Evolutionary conservation across 1,140 invertebrate genomes (phyloP).

Genomic region (Antheraea mylitta): DNA sequence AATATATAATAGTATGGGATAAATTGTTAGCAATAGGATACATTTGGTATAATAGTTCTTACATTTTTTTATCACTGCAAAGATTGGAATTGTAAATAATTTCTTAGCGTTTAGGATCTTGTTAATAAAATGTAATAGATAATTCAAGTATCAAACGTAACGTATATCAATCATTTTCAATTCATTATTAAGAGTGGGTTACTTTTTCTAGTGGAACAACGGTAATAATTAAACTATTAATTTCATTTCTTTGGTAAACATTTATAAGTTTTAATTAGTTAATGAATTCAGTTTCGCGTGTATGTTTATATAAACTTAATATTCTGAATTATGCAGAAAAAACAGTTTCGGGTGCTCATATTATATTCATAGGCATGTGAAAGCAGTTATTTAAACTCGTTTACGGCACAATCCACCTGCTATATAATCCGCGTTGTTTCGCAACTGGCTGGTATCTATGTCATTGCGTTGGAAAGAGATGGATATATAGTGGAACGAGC

Average conservation of each 20-base stretch:
- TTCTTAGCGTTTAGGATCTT: too few species aligned
- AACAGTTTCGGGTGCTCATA: background rate
- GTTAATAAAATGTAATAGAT: too few species aligned
- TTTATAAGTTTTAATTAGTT: background rate
- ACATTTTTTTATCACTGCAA: too few species aligned
- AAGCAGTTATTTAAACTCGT: constrained; percentile 74
- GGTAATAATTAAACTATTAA: background rate
- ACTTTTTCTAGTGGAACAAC: background rate
- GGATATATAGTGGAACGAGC: constrained; percentile 15
- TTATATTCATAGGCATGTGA: constrained; percentile 50
- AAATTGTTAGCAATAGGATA: too few species aligned
- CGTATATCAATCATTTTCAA: too few species aligned
- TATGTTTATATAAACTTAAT: background rate
- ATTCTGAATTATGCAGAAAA: background rate
- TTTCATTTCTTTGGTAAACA: background rate
- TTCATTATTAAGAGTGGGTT: too few species aligned
- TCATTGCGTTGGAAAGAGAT: constrained; percentile 54
- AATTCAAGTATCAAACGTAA: too few species aligned
- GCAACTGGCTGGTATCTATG: constrained; percentile 73
- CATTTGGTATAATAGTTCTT: too few species aligned
- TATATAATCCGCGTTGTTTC: constrained; percentile 77
- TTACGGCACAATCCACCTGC: constrained; percentile 74
- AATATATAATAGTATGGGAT: too few species aligned
- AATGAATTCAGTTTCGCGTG: background rate
- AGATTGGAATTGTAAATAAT: too few species aligned